Evolutionary conservation across 2,113 vertebrate species (phyloP), one percentile per base, ranked within the genome.

Genomic region (Atrichornis clamosus): DNA sequence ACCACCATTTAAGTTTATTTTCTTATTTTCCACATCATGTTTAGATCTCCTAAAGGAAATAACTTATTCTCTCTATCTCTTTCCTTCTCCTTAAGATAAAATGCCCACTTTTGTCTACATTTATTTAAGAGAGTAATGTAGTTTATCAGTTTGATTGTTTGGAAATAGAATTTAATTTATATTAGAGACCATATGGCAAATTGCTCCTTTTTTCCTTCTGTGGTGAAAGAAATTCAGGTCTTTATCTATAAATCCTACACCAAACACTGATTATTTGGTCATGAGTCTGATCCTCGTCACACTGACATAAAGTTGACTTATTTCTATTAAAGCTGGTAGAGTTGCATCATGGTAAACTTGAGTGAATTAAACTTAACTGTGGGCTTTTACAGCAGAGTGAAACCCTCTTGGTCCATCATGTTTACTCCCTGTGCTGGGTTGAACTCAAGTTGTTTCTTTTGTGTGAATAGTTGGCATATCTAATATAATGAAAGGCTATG

Each of bases 1-100:
- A 92, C 39, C 67, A 94, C 32, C 49, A 84, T 89, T 97, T 96
- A 95, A 56, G 82, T 86, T 93, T 94, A 67, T 96, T 96, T 95
- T 81, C 93, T 87, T 94, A 63, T 94, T 97, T 94, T 88, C 82
- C 59, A 44, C 73, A 84, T 92, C 35, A 87, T 79, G 69, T 94
- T 87, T 81, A 95, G 88, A 80, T 93, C 74, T 94, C 84, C 83
- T 96, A 70, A 83, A 96, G 55, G 76, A 96, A 96, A 96, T 79
- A 93, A 95, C 84, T 79, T 67, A 82, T 90, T 95, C 49, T 93
- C 28, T 84, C 87, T 96, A 72, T 93, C 79, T 89, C 58, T 63
- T 90, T 88, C 65, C 65, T 97, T 89, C 80, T 95, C 42, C 72
- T 82, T 72, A 81, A 95, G 90, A 73, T 76, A 96, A 97, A 97